phyloP scores from a whole-genome alignment of 2,888 invertebrate genomes.

The Vandiemenella viatica region DNA sequence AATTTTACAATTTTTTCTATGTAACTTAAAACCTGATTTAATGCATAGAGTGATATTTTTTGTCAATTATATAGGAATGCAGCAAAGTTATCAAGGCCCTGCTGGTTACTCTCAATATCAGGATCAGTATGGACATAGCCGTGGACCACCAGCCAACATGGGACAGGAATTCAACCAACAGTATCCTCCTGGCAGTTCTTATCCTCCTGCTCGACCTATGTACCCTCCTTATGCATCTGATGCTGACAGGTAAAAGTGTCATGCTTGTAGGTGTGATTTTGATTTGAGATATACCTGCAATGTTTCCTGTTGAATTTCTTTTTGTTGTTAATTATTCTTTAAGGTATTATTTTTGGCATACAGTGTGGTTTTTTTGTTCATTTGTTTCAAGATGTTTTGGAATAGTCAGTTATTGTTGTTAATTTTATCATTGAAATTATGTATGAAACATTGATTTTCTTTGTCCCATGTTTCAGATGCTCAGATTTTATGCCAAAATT shows the following conservation, averaged over 20 bases:
- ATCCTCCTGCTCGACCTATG: slow-evolving; percentile 23
- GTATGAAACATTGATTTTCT: too few relatives aligned
- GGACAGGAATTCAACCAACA: slow-evolving; percentile 33
- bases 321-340: too few relatives aligned
- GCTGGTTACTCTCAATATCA: slow-evolving; percentile 34
- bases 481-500: too few relatives aligned
- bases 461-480: too few relatives aligned
- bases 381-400: too few relatives aligned
- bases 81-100: slow-evolving; percentile 25
- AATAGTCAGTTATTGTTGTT: too few relatives aligned
- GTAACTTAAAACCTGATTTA: too few relatives aligned
- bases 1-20: too few relatives aligned
- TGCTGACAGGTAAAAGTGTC: slow-evolving; percentile 20
- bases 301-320: too few relatives aligned
- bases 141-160: slow-evolving; percentile 26
- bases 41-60: neutral
- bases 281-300: too few relatives aligned
- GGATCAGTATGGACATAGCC: slow-evolving; percentile 31
- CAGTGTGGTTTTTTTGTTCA: neutral
- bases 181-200: slow-evolving; percentile 26
- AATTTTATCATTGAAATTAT: too few relatives aligned
- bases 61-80: slow-evolving; percentile 27
- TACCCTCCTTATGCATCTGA: slow-evolving; percentile 32
- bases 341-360: neutral
- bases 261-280: neutral